Evolutionary conservation across 2,888 invertebrate species (phyloP).

Genomic region (Schizotus pectinicornis): DNA sequence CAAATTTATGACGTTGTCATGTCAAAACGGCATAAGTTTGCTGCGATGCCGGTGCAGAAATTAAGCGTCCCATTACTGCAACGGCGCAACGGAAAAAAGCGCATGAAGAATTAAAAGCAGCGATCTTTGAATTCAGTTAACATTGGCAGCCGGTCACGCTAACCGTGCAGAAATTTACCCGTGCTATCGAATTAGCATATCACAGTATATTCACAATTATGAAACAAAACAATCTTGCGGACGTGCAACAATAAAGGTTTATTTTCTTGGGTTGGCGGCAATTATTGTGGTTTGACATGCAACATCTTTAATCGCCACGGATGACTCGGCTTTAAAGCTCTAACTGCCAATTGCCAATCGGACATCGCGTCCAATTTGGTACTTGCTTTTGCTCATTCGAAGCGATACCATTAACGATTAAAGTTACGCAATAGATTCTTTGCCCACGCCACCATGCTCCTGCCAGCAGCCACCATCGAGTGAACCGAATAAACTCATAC

Average conservation of each 20-base stretch:
- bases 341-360: too few species aligned
- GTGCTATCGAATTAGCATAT: conserved; percentile 43
- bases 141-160: conserved; percentile 49
- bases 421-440: too few species aligned
- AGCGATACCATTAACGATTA: too few species aligned
- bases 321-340: too few species aligned
- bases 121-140: conserved; percentile 43
- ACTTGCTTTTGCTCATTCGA: too few species aligned
- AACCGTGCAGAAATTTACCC: conserved; percentile 32
- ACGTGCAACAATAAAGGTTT: conserved; percentile 42
- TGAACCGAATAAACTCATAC: too few species aligned
- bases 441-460: too few species aligned
- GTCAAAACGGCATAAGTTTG: conserved; percentile 30
- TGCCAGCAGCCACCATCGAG: too few species aligned
- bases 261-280: conserved; percentile 35
- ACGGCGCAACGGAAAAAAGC: conserved; percentile 24
- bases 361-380: too few species aligned
- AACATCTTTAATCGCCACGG: conserved; percentile 26
- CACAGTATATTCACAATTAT: conserved; percentile 44
- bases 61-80: conserved; percentile 33
- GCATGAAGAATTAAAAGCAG: conserved; percentile 41
- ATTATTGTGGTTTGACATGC: conserved; percentile 43
- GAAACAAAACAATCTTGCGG: conserved; percentile 40
- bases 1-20: conserved; percentile 24
- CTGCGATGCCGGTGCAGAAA: conserved; percentile 28